Conservation (phyloP, 2,888 invertebrate species). For the Cantharis flavilabris region DNA sequence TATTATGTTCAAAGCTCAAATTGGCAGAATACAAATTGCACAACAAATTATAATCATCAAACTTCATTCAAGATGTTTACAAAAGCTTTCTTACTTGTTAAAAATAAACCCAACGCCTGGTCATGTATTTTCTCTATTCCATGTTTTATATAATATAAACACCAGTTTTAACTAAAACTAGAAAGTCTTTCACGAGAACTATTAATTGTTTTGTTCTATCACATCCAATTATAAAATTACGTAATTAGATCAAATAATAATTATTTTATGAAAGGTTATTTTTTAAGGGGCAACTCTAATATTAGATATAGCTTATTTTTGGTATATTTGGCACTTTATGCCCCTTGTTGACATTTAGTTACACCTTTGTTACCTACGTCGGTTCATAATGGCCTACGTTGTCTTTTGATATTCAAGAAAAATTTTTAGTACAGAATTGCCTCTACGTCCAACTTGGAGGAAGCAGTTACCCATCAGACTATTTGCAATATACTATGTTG, state of each 20-base stretch:
- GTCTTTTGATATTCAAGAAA: too few relatives aligned
- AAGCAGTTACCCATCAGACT: too few relatives aligned
- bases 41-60: constrained; percentile 1
- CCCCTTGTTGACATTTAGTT: background rate
- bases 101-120: background rate
- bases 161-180: background rate
- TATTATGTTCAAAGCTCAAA: background rate
- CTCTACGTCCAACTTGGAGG: too few relatives aligned
- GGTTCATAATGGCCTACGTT: too few relatives aligned
- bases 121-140: background rate
- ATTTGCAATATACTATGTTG: too few relatives aligned
- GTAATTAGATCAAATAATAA: background rate
- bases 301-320: background rate
- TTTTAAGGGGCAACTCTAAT: background rate
- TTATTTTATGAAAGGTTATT: background rate
- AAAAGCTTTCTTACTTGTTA: background rate
- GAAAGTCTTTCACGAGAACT: background rate
- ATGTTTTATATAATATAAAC: background rate
- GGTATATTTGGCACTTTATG: background rate
- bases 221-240: background rate
- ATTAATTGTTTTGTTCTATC: background rate
- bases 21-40: constrained; percentile 8
- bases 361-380: background rate
- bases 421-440: too few relatives aligned
- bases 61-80: constrained; percentile 4